Evolutionary conservation across 2,797 vertebrate genomes (phyloP), one percentile per base, ranked within the genome.

Genomic region (Xiphorhynchus erythropygius): DNA sequence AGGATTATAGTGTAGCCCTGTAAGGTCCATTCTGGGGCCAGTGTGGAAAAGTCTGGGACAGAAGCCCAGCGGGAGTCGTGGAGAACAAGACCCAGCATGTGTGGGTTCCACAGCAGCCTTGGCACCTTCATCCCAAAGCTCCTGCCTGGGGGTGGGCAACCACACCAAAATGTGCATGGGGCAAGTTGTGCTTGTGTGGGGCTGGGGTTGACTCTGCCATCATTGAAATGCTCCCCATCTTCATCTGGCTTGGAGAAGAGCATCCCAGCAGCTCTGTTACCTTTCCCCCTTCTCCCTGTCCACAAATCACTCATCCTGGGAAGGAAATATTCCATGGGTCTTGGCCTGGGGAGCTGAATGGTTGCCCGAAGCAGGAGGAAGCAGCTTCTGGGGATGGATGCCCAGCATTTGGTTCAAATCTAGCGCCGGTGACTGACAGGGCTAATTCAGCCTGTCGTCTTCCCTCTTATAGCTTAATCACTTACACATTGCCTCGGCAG

Each of bases 331-430:
- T 32, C 62, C 0, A 0, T 4, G 52, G 69, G 39, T 47, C 47
- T 90, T 93, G 93, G 95, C 93, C 50, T 15, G 55, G 59, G 10
- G 13, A 87, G 42, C 47, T 47, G 90, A 95, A 84, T 24, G 0
- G 33, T 28, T 94, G 94, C 89, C 93, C 52, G 91, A 44, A 78
- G 62, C 86, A 47, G 88, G 63, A 37, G 75, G 74, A 88, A 75
- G 81, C 84, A 39, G 90, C 57, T 94, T 27, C 79, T 22, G 78
- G 19, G 47, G 90, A 87, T 53, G 86, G 84, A 83, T 90, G 92
- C 95, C 87, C 89, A 90, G 87, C 87, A 89, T 93, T 96, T 92
- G 94, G 89, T 94, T 96, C 90, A 84, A 80, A 96, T 96, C 60
- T 93, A 75, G 64, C 21, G 0, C 60, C 3, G 19, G 71, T 91